Base-by-base conservation (phyloP, 2,888 invertebrate species). In the Agriotes lineatus region DNA sequence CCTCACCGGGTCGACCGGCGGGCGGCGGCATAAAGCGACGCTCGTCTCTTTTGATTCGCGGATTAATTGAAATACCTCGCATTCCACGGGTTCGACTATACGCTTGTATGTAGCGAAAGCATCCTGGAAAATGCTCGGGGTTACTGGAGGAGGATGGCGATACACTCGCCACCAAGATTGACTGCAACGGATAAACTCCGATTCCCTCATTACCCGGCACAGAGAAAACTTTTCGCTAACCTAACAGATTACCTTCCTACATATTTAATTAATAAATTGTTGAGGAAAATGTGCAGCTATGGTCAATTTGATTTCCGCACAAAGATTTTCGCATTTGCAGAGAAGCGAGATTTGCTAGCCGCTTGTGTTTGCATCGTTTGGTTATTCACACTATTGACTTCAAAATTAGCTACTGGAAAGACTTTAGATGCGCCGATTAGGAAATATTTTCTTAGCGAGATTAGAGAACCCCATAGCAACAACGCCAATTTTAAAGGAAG, bases 11-110 rank as follows among this genome's bases (percentile, higher is more conserved):
- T 72, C 71, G 72, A 70, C 70, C 66, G 70, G 70, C 66, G 66
- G 70, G 75, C 79, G 76, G 77, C 74, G 74, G 78, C 77, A 80
- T 80, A 81, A 81, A 81, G 81, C 81, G 80, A 75, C 80, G 81
- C 81, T 80, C 80, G 80, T 80, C 83, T 84, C 83, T 83, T 84
- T 83, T 84, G 83, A 83, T 83, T 83, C 82, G 82, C 78, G 83
- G 83, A 84, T 84, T 84, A 84, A 84, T 84, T 84, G 84, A 83
- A 84, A 84, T 84, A 83, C 83, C 83, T 84, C 81, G 80, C 81
- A 83, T 84, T 83, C 84, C 83, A 79, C 77, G 77, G 82, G 77
- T 78, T 78, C 78, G 76, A 67, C 78, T 76, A 78, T 75, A 77
- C 76, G 77, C 77, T 74, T 75, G 72, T 70, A 69, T 75, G 74